Percentiles rank a stretch among this genome's conserved stretches.
These are phyloP conservation scores for Amblyopsis hoosieri DNA, from an alignment of 2,797 vertebrate species.

Conservation along the genomic window DNA sequence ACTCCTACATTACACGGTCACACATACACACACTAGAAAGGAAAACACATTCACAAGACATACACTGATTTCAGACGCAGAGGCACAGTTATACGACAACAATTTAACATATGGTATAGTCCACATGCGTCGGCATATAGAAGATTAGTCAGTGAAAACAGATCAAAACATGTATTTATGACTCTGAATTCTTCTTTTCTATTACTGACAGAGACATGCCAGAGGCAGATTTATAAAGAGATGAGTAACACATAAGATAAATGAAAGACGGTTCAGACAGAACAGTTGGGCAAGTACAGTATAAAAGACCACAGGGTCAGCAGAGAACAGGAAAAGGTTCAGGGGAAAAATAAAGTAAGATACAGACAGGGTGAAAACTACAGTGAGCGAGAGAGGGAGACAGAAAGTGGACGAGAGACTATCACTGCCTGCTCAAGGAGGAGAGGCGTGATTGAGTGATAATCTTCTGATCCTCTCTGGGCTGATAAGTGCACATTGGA, in stretches of 20 bases:
- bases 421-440: conserved; percentile 49
- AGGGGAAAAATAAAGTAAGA: not conserved
- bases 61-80: no score
- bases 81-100: not conserved
- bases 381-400: not conserved
- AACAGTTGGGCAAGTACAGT: no score
- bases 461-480: conserved; percentile 71
- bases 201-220: not conserved
- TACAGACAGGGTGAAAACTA: conserved; percentile 5
- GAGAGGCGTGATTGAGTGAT: conserved; percentile 63
- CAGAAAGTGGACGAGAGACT: conserved; percentile 33
- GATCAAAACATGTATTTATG: no score
- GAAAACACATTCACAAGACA: conserved; percentile 3
- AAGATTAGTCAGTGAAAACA: no score
- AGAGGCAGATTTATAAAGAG: no score
- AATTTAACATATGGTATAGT: not conserved
- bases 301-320: no score
- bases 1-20: not conserved
- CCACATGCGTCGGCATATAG: not conserved
- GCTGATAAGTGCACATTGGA: conserved; percentile 77
- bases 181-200: no score
- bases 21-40: not conserved
- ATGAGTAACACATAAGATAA: no score
- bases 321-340: not conserved
- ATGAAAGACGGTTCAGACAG: no score